Percentiles rank a stretch among this genome's conserved stretches.
These are phyloP conservation scores for Nasonia giraulti DNA, from an alignment of 1,140 invertebrate species.

Conservation along the genomic window DNA sequence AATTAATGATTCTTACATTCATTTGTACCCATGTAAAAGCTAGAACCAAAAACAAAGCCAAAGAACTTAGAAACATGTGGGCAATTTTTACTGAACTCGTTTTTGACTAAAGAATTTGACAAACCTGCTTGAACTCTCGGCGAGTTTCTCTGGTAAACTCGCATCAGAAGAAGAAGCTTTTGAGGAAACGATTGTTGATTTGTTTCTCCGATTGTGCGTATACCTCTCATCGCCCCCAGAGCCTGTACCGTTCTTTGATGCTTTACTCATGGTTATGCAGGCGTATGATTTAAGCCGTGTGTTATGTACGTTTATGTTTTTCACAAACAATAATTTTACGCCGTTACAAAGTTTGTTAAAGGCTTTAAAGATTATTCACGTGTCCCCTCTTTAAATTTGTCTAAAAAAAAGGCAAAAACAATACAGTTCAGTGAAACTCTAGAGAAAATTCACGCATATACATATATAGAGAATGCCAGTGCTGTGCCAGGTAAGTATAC, in stretches of 20 bases:
- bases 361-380: constrained; percentile 29
- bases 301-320: constrained; percentile 31
- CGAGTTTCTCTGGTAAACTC: constrained; percentile 58
- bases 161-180: constrained; percentile 58
- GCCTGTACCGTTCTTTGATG: constrained; percentile 65
- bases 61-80: constrained; percentile 44
- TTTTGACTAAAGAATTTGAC: constrained; percentile 59
- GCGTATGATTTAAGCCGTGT: constrained; percentile 44
- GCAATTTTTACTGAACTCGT: constrained; percentile 53
- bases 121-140: constrained; percentile 66
- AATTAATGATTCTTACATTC: not conserved
- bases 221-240: constrained; percentile 69
- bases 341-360: constrained; percentile 34
- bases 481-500: not conserved
- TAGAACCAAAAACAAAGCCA: constrained; percentile 20
- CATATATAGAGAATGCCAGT: not conserved
- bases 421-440: constrained; percentile 33
- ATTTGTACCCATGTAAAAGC: constrained; percentile 8
- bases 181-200: constrained; percentile 60
- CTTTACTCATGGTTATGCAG: constrained; percentile 62
- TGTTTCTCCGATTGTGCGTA: constrained; percentile 63
- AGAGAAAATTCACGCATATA: not conserved
- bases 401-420: constrained; percentile 40
- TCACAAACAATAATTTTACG: constrained; percentile 13
- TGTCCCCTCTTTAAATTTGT: constrained; percentile 30